Percentiles rank a stretch among this genome's conserved stretches.
Conservation (phyloP, 2,888 invertebrate species). For the Geotrupes spiniger region DNA sequence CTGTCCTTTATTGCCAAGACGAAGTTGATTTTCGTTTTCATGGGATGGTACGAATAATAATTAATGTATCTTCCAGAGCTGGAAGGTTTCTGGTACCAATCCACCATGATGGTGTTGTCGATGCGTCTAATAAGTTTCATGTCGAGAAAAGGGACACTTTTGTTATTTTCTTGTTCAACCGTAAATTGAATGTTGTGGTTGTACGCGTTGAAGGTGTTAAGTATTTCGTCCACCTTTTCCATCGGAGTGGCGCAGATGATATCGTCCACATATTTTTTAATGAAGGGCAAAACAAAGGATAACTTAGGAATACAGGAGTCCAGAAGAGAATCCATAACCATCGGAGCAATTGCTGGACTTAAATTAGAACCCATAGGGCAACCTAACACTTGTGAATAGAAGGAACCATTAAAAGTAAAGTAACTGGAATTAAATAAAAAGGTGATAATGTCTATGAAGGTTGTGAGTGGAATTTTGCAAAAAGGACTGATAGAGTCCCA, state of each 20-base stretch:
- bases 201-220: background rate
- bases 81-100: too few species aligned
- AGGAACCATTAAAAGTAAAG: background rate
- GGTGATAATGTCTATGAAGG: background rate
- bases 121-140: background rate
- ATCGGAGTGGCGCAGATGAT: background rate
- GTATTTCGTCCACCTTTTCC: background rate
- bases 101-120: background rate
- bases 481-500: background rate
- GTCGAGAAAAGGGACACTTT: background rate
- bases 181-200: background rate
- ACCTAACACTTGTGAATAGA: background rate
- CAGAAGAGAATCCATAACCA: background rate
- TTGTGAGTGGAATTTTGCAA: too few species aligned
- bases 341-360: background rate
- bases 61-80: too few species aligned
- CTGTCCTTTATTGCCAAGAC: too few species aligned
- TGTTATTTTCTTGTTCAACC: background rate
- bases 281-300: background rate
- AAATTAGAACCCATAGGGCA: background rate
- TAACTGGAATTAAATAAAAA: background rate
- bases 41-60: too few species aligned
- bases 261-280: slow-evolving; percentile 1
- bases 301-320: background rate
- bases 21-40: too few species aligned